These are phyloP conservation scores for Drosophila burlai DNA, from an alignment of 1,140 invertebrate genomes.

Conservation along the genomic window DNA sequence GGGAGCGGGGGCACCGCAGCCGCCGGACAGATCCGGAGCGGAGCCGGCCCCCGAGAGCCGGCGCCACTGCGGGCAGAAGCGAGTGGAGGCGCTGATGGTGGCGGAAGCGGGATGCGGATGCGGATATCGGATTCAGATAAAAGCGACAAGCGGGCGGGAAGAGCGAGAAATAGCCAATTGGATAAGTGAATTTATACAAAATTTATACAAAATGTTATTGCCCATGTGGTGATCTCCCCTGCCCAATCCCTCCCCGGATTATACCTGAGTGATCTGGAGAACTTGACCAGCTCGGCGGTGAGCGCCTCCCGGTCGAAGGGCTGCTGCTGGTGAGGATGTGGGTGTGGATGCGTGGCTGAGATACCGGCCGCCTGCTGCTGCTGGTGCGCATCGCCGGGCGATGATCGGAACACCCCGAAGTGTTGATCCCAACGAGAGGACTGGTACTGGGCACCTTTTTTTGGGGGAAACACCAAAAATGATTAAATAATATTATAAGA, in stretches of 20 bases:
- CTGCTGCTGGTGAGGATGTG: constrained; percentile 42
- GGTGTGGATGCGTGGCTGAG: constrained; percentile 21
- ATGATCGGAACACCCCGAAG: constrained; percentile 88
- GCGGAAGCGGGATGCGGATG: constrained; percentile 33
- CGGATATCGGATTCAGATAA: constrained; percentile 15
- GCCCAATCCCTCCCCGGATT: not conserved
- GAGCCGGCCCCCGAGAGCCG: constrained; percentile 84
- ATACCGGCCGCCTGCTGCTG: constrained; percentile 48
- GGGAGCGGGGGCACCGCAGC: constrained; percentile 20
- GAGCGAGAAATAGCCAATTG: constrained; percentile 46
- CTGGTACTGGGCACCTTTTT: constrained; percentile 84
- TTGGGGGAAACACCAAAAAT: not conserved
- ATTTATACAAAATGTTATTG: not conserved
- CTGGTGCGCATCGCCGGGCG: constrained; percentile 85
- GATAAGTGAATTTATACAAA: constrained; percentile 25
- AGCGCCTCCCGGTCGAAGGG: constrained; percentile 87
- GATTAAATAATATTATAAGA: too few species aligned
- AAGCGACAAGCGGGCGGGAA: constrained; percentile 34
- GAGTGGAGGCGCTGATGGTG: constrained; percentile 69
- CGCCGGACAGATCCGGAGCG: constrained; percentile 82
- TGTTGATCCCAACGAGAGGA: constrained; percentile 88
- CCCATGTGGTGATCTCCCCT: constrained; percentile 21
- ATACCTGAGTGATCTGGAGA: constrained; percentile 88
- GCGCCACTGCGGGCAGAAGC: constrained; percentile 76
- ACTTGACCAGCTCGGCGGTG: constrained; percentile 90